These are phyloP conservation scores for Drosophila borealis DNA, from an alignment of 2,888 invertebrate genomes.

Conservation along the genomic window DNA sequence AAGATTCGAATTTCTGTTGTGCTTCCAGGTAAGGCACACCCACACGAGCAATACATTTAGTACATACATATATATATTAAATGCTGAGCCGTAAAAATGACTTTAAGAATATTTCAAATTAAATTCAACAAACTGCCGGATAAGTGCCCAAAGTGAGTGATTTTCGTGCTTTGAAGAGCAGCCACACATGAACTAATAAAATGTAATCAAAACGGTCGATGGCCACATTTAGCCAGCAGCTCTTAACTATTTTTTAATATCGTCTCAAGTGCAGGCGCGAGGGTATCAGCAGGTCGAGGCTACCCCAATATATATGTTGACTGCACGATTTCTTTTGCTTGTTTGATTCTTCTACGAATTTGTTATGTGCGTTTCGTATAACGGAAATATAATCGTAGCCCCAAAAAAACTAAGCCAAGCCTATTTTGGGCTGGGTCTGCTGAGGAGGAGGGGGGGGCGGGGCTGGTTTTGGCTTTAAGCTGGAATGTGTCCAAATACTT, in stretches of 20 bases:
- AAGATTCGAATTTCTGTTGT: neutral
- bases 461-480: constrained; percentile 4
- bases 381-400: constrained; percentile 60
- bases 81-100: neutral
- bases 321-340: constrained; percentile 21
- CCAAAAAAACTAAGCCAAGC: constrained; percentile 33
- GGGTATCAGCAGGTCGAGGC: constrained; percentile 18
- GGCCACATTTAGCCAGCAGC: neutral
- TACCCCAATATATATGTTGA: constrained; percentile 2
- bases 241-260: neutral
- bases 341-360: constrained; percentile 32
- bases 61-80: constrained; percentile 1
- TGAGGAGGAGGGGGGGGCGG: neutral
- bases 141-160: neutral
- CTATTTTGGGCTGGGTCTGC: constrained; percentile 1
- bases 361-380: constrained; percentile 51
- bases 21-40: neutral
- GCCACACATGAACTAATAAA: neutral
- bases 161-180: neutral
- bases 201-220: neutral
- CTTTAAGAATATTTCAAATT: neutral
- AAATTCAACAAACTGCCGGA: neutral
- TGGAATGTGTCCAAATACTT: constrained; percentile 51
- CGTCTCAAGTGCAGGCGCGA: constrained; percentile 8
- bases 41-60: neutral